Evolutionary conservation across 2,113 vertebrate species (phyloP).

Genomic region (Helogale parvula): DNA sequence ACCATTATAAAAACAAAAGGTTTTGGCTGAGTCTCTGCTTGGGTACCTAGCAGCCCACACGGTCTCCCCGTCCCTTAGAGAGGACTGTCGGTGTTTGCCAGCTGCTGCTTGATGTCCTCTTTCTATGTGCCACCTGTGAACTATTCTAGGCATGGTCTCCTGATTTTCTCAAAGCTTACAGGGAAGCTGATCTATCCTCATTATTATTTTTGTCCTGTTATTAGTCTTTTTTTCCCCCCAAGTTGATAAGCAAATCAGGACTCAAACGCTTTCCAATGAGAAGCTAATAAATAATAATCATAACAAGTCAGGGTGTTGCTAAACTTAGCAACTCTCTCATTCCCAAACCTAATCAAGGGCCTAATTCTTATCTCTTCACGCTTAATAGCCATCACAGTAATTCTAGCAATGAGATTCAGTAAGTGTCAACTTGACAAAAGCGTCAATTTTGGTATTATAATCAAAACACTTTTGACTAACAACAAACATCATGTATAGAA

Average conservation of each 20-base stretch:
- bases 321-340: not conserved
- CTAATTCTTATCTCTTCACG: conserved; percentile 1
- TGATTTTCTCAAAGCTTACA: not conserved
- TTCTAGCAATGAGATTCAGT: not conserved
- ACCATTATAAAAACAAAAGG: conserved; percentile 27
- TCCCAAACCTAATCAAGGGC: not conserved
- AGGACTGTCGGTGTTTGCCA: not conserved
- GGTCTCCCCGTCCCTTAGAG: not conserved
- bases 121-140: not conserved
- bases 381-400: not conserved
- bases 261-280: not conserved
- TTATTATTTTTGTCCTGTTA: not conserved
- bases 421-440: not conserved
- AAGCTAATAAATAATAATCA: conserved; percentile 14
- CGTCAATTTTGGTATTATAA: not conserved
- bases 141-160: not conserved
- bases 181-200: not conserved
- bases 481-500: not conserved
- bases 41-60: not conserved
- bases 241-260: conserved; percentile 20
- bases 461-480: not conserved
- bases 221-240: not conserved
- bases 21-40: conserved; percentile 16
- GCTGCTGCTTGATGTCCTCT: not conserved
- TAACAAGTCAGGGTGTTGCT: not conserved